Evolutionary conservation across 1,140 invertebrate species (phyloP), one percentile per base, ranked within the genome.

Genomic region (Sitobion miscanthi): DNA sequence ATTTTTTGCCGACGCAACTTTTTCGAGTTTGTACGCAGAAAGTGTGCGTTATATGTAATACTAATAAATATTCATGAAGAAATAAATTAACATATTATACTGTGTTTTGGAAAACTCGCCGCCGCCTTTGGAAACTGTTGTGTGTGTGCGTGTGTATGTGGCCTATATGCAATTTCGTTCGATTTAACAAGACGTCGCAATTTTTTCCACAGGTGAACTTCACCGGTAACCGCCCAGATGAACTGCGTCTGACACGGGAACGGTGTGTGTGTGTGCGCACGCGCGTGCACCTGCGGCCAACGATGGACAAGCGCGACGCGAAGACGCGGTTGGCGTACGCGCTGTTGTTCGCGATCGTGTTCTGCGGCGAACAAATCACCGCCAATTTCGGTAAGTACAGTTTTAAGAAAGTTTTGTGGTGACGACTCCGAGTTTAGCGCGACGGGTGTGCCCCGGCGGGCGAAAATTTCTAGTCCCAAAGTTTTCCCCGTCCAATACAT

Each of bases 361-460:
- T 38, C 25, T 93, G 47, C 35, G 77, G 47, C 11, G n/a, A 86
- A 86, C 91, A 54, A 45, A 93, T 93, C 47, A 42, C 52, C 5
- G 91, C 91, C 23, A 49, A 86, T 93, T 52, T 86, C 14, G 38
- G 91, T 93, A 45, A 93, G 91, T 93, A 42, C 35, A 38, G n/a
- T 88, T 52, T 88, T 23, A 88, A 2, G 20, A 88, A 88, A 88
- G 47, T 88, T 88, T 52, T 35, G n/a, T 2, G 23, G 38, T n/a
- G 86, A 49, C 17, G 45, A 87, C 45, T 49, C 35, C n/a, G 30
- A 45, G 14, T n/a, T 87, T n/a, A n/a, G 86, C 42, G 42, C 42
- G 45, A 35, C 20, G 21, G 20, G 25, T 47, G 77, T 38, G 17
- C n/a, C 35, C n/a, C 35, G 69, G 45, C 4, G 30, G 30, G 25